Evolutionary conservation across 2,113 vertebrate species (phyloP).

Genomic region (Neotoma lepida): DNA sequence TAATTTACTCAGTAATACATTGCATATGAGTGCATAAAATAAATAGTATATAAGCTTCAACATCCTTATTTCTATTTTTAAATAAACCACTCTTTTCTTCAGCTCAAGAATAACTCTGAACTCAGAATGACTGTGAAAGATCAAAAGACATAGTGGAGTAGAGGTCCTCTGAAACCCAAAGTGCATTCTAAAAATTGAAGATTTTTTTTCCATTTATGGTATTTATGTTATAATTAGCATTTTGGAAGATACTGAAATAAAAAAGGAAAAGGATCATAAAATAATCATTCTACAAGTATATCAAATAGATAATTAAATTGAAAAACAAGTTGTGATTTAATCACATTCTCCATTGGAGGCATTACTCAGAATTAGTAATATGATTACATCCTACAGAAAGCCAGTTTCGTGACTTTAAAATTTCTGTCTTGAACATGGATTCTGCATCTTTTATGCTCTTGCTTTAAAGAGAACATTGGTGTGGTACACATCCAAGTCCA

Average conservation of each 20-base stretch:
- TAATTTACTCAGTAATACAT: conserved; percentile 1
- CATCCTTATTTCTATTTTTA: neutral
- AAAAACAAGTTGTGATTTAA: neutral
- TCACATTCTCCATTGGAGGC: neutral
- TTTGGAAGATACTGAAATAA: neutral
- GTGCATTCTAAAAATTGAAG: neutral
- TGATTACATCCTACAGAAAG: neutral
- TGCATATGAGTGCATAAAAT: neutral
- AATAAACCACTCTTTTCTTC: neutral
- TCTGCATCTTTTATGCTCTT: neutral
- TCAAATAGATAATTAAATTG: neutral
- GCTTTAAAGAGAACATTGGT: neutral
- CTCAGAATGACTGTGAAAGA: neutral
- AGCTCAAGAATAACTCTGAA: neutral
- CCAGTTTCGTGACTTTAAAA: neutral
- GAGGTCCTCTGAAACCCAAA: neutral
- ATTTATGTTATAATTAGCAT: neutral
- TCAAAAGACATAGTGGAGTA: neutral
- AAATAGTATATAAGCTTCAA: neutral
- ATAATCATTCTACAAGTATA: neutral
- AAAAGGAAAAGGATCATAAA: neutral
- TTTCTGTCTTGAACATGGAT: neutral
- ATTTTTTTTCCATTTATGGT: neutral
- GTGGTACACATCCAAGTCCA: neutral
- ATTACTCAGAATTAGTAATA: neutral